Percentiles rank a stretch among this genome's conserved stretches.
phyloP scores from a whole-genome alignment of 2,888 invertebrate species.

The Drosophila nigricruria region DNA sequence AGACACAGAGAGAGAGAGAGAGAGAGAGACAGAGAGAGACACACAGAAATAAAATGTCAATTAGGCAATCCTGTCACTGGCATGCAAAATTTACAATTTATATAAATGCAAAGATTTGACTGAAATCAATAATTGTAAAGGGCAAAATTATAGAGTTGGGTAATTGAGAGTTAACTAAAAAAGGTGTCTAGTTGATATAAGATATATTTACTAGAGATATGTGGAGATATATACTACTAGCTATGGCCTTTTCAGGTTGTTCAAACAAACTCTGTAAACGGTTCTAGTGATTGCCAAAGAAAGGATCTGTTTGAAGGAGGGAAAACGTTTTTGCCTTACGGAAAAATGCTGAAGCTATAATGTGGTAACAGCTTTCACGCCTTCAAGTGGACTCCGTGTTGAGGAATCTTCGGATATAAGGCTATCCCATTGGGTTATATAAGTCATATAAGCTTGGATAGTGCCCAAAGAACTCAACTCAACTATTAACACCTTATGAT shows the following conservation, averaged over 20 bases:
- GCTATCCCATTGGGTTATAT: background rate
- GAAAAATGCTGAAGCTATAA: too few species aligned
- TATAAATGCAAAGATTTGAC: background rate
- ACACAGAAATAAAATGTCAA: conserved; percentile 32
- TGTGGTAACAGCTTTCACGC: too few species aligned
- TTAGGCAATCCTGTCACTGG: conserved; percentile 28
- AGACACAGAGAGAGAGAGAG: background rate
- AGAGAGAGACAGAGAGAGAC: too few species aligned
- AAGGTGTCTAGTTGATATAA: background rate
- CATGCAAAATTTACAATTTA: conserved; percentile 21
- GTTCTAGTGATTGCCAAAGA: too few species aligned
- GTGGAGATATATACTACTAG: background rate
- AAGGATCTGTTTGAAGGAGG: too few species aligned
- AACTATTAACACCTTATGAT: background rate
- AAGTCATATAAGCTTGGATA: background rate
- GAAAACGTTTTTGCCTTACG: too few species aligned
- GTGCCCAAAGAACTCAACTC: background rate
- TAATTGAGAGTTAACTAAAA: background rate
- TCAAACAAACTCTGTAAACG: too few species aligned
- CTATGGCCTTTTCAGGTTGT: too few species aligned
- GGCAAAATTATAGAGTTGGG: background rate
- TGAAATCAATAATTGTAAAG: conserved; percentile 4
- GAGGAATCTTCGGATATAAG: too few species aligned
- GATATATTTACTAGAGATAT: background rate
- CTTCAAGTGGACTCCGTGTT: too few species aligned